phyloP scores from a whole-genome alignment of 2,888 invertebrate species.

The Orthosia incerta region DNA sequence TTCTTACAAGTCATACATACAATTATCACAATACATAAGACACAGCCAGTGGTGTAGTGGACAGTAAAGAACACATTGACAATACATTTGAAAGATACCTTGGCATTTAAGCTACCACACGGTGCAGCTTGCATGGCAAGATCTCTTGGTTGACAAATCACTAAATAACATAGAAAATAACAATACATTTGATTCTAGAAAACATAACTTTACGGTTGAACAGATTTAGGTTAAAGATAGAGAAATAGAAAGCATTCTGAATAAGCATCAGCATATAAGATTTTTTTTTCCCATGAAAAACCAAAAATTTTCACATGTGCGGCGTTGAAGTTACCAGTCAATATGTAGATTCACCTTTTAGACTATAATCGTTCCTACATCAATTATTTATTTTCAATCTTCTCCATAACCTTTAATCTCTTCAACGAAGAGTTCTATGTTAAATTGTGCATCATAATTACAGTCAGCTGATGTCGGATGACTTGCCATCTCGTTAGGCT shows the following conservation, averaged over 20 bases:
- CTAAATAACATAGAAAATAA: neutral
- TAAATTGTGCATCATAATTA: slow-evolving; percentile 59
- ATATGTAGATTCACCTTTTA: neutral
- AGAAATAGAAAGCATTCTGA: slow-evolving; percentile 29
- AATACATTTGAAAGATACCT: neutral
- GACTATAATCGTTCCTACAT: neutral
- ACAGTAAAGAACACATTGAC: neutral
- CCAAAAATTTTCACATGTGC: neutral
- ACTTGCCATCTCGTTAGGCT: slow-evolving; percentile 44
- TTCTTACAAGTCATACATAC: no score
- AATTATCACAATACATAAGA: neutral
- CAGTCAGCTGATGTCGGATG: slow-evolving; percentile 28
- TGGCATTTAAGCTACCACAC: neutral
- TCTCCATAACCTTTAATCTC: slow-evolving; percentile 2
- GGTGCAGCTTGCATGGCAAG: neutral
- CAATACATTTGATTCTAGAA: neutral
- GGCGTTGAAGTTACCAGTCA: neutral
- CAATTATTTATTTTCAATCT: slow-evolving; percentile 28
- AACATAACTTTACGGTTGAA: neutral
- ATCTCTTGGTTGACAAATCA: neutral
- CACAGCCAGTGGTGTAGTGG: neutral
- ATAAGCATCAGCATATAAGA: neutral
- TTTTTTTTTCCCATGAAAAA: slow-evolving; percentile 1
- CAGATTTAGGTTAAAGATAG: slow-evolving; percentile 10
- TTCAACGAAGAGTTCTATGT: slow-evolving; percentile 17